phyloP scores from a whole-genome alignment of 2,888 invertebrate species.

The Itoplectis maculator region DNA sequence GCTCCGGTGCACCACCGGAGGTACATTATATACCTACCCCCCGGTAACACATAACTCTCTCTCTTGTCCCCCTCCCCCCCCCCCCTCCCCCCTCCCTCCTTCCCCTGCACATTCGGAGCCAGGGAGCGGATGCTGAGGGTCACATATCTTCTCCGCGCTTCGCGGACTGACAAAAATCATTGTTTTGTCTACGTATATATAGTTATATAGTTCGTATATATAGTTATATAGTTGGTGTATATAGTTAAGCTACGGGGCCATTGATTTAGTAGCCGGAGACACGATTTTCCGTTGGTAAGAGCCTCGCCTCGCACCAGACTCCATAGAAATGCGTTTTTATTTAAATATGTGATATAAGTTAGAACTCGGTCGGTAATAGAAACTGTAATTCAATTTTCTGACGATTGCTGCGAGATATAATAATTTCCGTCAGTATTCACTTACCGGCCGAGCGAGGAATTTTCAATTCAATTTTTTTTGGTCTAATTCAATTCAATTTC shows the following conservation, averaged over 20 bases:
- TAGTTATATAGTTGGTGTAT: too few relatives aligned
- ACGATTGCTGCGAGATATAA: too few relatives aligned
- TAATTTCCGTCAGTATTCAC: too few relatives aligned
- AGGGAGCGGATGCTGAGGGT: slow-evolving; percentile 50
- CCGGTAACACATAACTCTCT: slow-evolving; percentile 59
- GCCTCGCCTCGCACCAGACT: not conserved
- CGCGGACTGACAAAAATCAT: slow-evolving; percentile 51
- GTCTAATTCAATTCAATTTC: too few relatives aligned
- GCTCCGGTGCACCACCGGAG: slow-evolving; percentile 60
- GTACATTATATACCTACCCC: slow-evolving; percentile 52
- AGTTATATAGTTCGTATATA: too few relatives aligned
- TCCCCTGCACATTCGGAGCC: slow-evolving; percentile 16
- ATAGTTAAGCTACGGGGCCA: not conserved
- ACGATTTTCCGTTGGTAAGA: slow-evolving; percentile 1
- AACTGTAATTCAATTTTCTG: too few relatives aligned
- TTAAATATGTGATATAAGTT: too few relatives aligned
- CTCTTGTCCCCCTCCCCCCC: slow-evolving; percentile 33
- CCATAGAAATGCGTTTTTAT: not conserved
- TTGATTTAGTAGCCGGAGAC: slow-evolving; percentile 1
- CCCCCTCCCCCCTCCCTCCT: slow-evolving; percentile 3
- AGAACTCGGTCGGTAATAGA: too few relatives aligned
- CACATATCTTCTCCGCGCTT: slow-evolving; percentile 42
- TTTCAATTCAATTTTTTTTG: too few relatives aligned
- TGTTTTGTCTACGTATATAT: slow-evolving; percentile 25
- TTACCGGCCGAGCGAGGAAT: too few relatives aligned